phyloP scores from a whole-genome alignment of 2,888 invertebrate genomes.

The Oscheius onirici region DNA sequence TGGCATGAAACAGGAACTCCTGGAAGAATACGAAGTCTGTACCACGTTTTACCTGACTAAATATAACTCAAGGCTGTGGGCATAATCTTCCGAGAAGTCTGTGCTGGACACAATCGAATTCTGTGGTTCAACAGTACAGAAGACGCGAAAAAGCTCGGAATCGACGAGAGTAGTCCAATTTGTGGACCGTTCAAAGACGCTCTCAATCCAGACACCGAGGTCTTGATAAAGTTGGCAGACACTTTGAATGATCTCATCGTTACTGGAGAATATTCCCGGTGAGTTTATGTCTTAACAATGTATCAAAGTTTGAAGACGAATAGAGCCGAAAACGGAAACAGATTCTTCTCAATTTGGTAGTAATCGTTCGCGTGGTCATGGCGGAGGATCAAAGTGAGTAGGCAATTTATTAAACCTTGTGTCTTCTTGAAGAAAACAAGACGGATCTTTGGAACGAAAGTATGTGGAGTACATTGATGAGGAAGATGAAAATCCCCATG shows the following conservation, averaged over 20 bases:
- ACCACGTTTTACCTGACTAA: neutral
- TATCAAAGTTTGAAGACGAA: too few species aligned
- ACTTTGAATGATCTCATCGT: constrained; percentile 59
- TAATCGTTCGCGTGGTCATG: too few species aligned
- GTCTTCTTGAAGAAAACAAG: neutral
- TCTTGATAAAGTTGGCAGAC: constrained; percentile 53
- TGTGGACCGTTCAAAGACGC: constrained; percentile 70
- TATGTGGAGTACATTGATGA: constrained; percentile 13
- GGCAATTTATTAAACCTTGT: neutral
- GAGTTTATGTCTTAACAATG: neutral
- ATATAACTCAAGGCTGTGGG: constrained; percentile 58
- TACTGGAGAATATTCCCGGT: constrained; percentile 19
- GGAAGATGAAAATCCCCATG: neutral
- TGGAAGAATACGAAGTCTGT: constrained; percentile 58
- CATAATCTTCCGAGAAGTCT: constrained; percentile 65
- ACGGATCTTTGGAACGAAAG: neutral
- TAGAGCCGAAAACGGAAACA: too few species aligned
- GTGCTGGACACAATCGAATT: constrained; percentile 60
- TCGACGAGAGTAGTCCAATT: constrained; percentile 62
- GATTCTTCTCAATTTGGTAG: too few species aligned
- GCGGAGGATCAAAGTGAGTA: too few species aligned
- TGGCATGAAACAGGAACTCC: constrained; percentile 58
- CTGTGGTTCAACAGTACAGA: constrained; percentile 64
- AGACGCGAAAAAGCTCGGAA: constrained; percentile 63
- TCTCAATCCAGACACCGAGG: constrained; percentile 62